A percentile compares a stretch with the other conserved stretches of the same genome.
Evolutionary conservation across 2,113 vertebrate species (phyloP).

Genomic region (Bos indicus): DNA sequence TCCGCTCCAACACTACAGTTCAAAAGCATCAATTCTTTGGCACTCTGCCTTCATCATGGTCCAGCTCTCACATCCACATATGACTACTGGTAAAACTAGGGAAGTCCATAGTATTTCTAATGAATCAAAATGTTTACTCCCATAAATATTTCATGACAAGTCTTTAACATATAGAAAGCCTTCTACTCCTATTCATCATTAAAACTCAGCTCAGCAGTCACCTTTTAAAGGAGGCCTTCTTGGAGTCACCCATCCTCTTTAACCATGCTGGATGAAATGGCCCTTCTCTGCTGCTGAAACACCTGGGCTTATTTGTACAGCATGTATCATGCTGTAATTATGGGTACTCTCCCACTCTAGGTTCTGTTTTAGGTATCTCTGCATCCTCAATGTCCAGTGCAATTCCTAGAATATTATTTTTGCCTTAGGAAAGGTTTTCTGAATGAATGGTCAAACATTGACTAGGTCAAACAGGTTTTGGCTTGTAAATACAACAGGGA

Average conservation of each 20-base stretch:
- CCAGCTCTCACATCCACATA: not conserved
- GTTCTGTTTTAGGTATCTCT: not conserved
- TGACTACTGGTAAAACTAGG: not conserved
- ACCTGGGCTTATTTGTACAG: not conserved
- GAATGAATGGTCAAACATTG: conserved; percentile 22
- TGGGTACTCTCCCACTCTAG: not conserved
- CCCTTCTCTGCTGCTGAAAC: not conserved
- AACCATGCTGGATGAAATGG: not conserved
- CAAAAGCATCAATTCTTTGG: not conserved
- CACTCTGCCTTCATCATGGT: not conserved
- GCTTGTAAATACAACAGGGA: conserved; percentile 24
- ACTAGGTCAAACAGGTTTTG: conserved; percentile 31
- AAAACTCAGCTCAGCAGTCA: not conserved
- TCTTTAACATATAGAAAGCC: not conserved
- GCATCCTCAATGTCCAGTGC: not conserved
- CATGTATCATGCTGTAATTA: too few relatives aligned
- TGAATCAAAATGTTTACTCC: not conserved
- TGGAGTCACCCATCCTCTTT: not conserved
- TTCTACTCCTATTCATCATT: not conserved
- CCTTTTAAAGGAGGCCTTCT: not conserved
- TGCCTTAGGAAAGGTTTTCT: conserved; percentile 45
- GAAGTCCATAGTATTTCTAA: not conserved
- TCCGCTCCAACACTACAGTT: not conserved
- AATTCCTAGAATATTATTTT: not conserved
- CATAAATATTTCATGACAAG: not conserved